These are phyloP conservation scores for Bolborhynchus lineola DNA, from an alignment of 2,113 vertebrate species.

Conservation along the genomic window DNA sequence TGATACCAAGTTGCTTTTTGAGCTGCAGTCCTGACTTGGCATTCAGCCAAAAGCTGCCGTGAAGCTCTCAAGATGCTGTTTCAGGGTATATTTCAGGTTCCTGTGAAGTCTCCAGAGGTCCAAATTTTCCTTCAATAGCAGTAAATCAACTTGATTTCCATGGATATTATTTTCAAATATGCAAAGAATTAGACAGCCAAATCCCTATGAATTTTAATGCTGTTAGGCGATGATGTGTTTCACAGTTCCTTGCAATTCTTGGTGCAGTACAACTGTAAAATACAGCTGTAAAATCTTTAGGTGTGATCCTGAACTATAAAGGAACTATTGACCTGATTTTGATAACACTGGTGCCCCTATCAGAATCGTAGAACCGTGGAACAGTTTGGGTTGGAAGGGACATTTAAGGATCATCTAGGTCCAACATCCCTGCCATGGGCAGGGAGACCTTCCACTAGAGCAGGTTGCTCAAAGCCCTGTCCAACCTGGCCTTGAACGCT, in stretches of 20 bases:
- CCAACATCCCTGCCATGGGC: not conserved
- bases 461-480: not conserved
- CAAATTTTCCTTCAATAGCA: not conserved
- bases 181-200: not conserved
- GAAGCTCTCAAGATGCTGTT: not conserved
- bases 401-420: not conserved
- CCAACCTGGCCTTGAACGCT: not conserved
- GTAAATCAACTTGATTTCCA: not conserved
- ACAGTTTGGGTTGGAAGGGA: not conserved
- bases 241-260: not conserved
- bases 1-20: not conserved
- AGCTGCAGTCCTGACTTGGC: not conserved
- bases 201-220: not conserved
- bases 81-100: not conserved
- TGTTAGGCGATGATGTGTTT: not conserved
- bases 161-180: not conserved
- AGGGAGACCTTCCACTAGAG: not conserved
- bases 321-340: not conserved
- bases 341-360: not conserved
- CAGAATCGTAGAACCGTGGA: not conserved
- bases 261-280: not conserved
- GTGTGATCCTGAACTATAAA: not conserved
- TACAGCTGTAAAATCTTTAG: not conserved
- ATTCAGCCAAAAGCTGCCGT: not conserved
- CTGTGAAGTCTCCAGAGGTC: not conserved